Conservation (phyloP, 23 tunicate species). For the Ascidia mentula region DNA sequence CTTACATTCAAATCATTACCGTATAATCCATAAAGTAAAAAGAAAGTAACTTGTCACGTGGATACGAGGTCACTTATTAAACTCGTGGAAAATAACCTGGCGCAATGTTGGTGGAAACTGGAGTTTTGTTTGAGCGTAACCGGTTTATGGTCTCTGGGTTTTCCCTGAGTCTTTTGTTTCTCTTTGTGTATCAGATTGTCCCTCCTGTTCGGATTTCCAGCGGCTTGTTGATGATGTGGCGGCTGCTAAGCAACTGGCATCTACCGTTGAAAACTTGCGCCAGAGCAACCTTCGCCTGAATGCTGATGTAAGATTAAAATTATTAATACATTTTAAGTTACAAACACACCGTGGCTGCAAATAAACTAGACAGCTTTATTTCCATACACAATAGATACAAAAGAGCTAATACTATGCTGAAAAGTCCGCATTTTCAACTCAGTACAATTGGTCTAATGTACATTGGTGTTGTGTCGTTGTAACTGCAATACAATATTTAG, state of each 20-base stretch:
- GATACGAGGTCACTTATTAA: too few species aligned
- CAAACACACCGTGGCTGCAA: background rate
- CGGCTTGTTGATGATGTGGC: background rate
- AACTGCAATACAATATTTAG: background rate
- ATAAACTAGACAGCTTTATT: background rate
- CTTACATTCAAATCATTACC: background rate
- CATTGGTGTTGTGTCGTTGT: background rate
- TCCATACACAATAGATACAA: background rate
- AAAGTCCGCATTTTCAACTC: too few species aligned
- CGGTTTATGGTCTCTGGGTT: background rate
- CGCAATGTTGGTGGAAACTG: background rate
- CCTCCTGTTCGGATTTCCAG: background rate
- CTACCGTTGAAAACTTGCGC: background rate
- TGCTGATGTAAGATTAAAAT: background rate
- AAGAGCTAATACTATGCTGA: too few species aligned
- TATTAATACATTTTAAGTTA: background rate
- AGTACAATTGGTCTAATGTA: background rate
- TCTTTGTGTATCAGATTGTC: background rate
- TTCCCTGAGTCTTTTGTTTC: background rate
- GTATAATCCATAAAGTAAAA: background rate
- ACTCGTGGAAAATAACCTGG: background rate
- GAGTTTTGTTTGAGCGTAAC: background rate
- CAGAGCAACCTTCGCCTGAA: background rate
- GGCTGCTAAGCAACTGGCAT: background rate
- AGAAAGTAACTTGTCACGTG: too few species aligned